phyloP scores from a whole-genome alignment of 53 echinoderm and acorn worm species.

The Paelopatides confundens region DNA sequence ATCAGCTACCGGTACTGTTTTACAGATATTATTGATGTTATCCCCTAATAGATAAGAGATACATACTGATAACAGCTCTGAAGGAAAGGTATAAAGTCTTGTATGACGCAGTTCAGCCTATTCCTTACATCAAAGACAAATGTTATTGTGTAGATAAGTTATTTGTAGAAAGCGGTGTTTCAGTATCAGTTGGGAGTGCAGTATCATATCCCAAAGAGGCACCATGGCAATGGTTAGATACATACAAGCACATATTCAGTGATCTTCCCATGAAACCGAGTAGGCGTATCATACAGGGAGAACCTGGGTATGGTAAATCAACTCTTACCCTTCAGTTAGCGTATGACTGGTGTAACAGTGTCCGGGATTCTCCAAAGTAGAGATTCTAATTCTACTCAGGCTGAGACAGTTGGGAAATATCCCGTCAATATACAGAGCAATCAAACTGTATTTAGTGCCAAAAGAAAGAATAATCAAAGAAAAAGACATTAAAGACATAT shows the following conservation, averaged over 20 bases:
- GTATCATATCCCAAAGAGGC: not conserved
- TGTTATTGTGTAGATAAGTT: not conserved
- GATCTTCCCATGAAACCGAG: not conserved
- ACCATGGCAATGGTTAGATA: not conserved
- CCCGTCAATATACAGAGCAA: not conserved
- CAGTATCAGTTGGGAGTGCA: not conserved
- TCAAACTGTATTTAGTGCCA: not conserved
- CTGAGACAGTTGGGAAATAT: constrained; percentile 9
- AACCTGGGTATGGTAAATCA: not conserved
- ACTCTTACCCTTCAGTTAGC: not conserved
- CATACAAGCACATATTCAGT: not conserved
- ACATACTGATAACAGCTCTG: not conserved
- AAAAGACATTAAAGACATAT: not conserved
- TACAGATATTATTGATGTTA: too few relatives aligned
- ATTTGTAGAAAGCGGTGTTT: constrained; percentile 1
- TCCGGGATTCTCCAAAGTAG: not conserved
- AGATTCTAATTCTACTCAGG: constrained; percentile 1
- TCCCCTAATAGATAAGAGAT: not conserved
- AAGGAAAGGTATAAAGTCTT: constrained; percentile 3
- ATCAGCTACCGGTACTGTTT: too few relatives aligned
- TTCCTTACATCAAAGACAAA: not conserved
- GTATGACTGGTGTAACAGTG: constrained; percentile 3
- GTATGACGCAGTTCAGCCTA: not conserved
- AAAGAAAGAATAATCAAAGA: not conserved
- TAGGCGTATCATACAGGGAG: not conserved